phyloP scores from a whole-genome alignment of 2,888 invertebrate species.

The Napeogenes sylphis region DNA sequence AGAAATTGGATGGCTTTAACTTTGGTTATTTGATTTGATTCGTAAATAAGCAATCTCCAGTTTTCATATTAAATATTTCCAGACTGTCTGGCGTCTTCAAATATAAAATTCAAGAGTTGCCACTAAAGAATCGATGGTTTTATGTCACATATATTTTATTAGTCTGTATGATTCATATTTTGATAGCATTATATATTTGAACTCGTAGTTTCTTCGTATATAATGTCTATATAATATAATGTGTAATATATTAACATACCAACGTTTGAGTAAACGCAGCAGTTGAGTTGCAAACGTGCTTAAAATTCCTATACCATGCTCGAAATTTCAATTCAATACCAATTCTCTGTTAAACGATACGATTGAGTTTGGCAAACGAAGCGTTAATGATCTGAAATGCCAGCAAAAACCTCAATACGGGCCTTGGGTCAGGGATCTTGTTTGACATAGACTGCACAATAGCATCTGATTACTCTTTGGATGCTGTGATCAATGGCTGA shows the following conservation, averaged over 20 bases:
- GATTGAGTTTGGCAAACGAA: slow-evolving; percentile 39
- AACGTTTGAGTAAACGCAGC: background rate
- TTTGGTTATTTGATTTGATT: slow-evolving; percentile 1
- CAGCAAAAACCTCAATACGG: slow-evolving; percentile 17
- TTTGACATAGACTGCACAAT: slow-evolving; percentile 25
- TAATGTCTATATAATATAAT: too few species aligned
- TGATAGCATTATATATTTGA: background rate
- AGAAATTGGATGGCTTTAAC: background rate
- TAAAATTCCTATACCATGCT: background rate
- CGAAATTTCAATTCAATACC: slow-evolving; percentile 4
- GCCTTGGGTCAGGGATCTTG: slow-evolving; percentile 15
- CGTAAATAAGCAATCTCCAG: background rate
- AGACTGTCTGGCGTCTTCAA: slow-evolving; percentile 3
- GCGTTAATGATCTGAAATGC: slow-evolving; percentile 39
- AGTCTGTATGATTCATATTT: background rate
- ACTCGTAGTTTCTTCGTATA: background rate
- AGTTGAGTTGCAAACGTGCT: background rate
- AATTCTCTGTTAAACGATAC: slow-evolving; percentile 11
- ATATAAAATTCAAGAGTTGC: background rate
- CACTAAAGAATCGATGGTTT: background rate
- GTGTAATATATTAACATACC: too few species aligned
- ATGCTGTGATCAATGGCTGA: background rate
- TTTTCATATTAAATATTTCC: slow-evolving; percentile 1
- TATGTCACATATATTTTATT: background rate
- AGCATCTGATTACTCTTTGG: slow-evolving; percentile 19